A percentile compares a stretch with the other conserved stretches of the same genome.
Conservation (phyloP, 2,113 vertebrate species). For the Pyrgilauda ruficollis region DNA sequence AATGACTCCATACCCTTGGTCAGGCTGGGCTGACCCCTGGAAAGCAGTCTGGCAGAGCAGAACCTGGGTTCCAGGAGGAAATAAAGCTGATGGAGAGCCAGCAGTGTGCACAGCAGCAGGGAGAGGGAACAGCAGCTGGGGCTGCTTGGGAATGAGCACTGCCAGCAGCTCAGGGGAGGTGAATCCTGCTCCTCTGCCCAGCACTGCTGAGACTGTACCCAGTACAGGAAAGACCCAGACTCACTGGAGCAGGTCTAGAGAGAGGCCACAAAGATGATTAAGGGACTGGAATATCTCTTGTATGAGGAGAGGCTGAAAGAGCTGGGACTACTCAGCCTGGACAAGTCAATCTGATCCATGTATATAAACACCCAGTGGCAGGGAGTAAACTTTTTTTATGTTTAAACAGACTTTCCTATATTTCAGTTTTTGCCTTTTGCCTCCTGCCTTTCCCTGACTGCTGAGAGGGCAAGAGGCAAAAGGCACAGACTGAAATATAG, state of each 20-base stretch:
- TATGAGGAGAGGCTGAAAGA: background rate
- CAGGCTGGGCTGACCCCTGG: background rate
- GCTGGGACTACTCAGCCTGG: background rate
- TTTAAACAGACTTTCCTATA: background rate
- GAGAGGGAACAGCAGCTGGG: background rate
- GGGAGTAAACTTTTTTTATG: background rate
- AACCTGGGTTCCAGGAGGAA: background rate
- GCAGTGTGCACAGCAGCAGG: accelerated
- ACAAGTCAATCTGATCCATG: background rate
- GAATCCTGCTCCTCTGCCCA: background rate
- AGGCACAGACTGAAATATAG: background rate
- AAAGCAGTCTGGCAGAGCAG: background rate
- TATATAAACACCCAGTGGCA: background rate
- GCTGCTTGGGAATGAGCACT: background rate
- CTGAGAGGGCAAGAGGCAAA: background rate
- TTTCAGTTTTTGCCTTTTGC: background rate
- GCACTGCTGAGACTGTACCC: background rate
- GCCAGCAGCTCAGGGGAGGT: background rate
- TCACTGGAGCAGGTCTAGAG: background rate
- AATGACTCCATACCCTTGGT: background rate
- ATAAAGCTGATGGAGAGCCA: background rate
- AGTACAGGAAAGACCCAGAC: background rate
- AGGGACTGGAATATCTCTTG: background rate
- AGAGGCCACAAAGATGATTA: background rate
- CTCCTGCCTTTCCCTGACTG: background rate